Conservation (phyloP, 2,113 vertebrate species). For the Bagarius yarrelli region DNA sequence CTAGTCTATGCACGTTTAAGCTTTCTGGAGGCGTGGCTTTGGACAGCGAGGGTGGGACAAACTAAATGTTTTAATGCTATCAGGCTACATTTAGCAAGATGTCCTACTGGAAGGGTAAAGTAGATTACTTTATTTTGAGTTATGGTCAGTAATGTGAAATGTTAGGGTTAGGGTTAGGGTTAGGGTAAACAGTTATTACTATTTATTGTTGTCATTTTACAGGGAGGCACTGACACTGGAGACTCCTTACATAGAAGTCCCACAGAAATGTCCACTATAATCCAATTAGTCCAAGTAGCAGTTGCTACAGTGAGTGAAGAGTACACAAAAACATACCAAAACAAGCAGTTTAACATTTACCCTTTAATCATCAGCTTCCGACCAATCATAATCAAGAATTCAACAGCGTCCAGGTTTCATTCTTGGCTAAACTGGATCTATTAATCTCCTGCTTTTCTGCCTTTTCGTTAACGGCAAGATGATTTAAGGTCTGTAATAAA, state of each 20-base stretch:
- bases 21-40: too few species aligned
- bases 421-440: neutral
- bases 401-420: neutral
- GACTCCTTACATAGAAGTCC: neutral
- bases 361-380: neutral
- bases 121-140: too few species aligned
- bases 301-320: too few species aligned
- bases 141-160: too few species aligned
- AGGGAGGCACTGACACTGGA: neutral
- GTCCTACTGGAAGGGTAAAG: too few species aligned
- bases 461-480: neutral
- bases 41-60: too few species aligned
- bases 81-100: too few species aligned
- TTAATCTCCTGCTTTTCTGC: constrained; percentile 1
- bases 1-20: too few species aligned
- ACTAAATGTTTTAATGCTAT: too few species aligned
- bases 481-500: neutral
- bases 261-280: neutral
- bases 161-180: too few species aligned
- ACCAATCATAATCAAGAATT: neutral
- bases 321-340: neutral
- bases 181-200: neutral
- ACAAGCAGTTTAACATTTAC: neutral
- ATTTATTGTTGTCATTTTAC: neutral
- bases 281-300: neutral